A percentile compares a stretch with the other conserved stretches of the same genome.
phyloP scores from a whole-genome alignment of 2,797 vertebrate species.

The Takifugu ocellatus region DNA sequence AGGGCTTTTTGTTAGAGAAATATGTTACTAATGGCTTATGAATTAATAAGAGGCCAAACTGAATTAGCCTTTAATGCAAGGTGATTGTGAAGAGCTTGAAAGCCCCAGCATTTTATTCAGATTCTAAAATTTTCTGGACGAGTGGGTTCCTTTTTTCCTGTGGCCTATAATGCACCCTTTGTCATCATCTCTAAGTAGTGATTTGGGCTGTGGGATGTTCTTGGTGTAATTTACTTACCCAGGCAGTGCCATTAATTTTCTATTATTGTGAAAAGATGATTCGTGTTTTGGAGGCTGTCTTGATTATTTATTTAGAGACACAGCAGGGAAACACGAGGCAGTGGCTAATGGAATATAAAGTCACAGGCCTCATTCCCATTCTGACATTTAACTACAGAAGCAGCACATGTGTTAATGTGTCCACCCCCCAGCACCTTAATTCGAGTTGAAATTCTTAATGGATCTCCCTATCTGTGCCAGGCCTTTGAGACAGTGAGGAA shows the following conservation, averaged over 20 bases:
- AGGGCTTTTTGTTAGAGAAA: constrained; percentile 78
- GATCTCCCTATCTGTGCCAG: constrained; percentile 65
- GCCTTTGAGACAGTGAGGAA: constrained; percentile 54
- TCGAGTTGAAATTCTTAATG: constrained; percentile 78
- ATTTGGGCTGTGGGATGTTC: constrained; percentile 56
- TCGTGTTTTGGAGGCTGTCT: constrained; percentile 79
- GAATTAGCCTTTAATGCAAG: constrained; percentile 79
- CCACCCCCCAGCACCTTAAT: constrained; percentile 76
- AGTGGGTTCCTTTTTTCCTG: constrained; percentile 63
- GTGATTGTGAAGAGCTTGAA: constrained; percentile 74
- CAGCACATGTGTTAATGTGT: constrained; percentile 74
- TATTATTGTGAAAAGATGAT: constrained; percentile 81
- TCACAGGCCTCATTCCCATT: constrained; percentile 78
- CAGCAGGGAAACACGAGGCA: constrained; percentile 75
- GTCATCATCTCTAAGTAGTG: constrained; percentile 60
- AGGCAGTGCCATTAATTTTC: constrained; percentile 79
- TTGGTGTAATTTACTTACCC: constrained; percentile 78
- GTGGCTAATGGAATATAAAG: constrained; percentile 80
- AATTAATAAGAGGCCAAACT: constrained; percentile 81
- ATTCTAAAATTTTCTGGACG: constrained; percentile 74
- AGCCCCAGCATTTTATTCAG: constrained; percentile 75
- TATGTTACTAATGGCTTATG: constrained; percentile 83
- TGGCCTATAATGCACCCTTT: constrained; percentile 69
- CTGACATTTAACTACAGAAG: constrained; percentile 80
- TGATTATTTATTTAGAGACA: constrained; percentile 83